Evolutionary conservation across 2,888 invertebrate species (phyloP), one percentile per base, ranked within the genome.

Genomic region (Sturmia bella): DNA sequence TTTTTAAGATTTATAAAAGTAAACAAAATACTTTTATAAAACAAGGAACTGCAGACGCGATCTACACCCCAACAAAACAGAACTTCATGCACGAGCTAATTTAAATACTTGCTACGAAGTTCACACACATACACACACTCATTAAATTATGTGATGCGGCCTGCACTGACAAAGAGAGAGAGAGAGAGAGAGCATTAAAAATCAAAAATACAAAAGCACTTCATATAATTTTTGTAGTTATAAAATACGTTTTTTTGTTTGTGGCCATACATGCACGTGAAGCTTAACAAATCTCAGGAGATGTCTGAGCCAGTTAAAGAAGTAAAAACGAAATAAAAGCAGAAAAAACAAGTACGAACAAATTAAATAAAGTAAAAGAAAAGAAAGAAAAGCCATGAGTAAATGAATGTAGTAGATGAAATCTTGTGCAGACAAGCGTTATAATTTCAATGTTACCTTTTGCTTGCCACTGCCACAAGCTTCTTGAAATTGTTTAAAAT

Each of bases 201-300:
- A 77, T 81, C 80, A 69, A 41, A 68, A 73, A 77, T 41, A 59
- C 37, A 50, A 41, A 64, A 13, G 45, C 61, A 61, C 56, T 72
- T 66, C 48, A 37, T 68, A 43, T 61, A 52, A 75, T 59, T 75
- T 75, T n/a, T 43, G 50, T 52, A 37, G 56, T 39, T 61, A 32
- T 21, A 11, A 13, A 37, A 9, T 56, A 43, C 15, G 15, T 32
- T 32, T 37, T 56, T 13, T 19, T 39, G 6, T 17, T 27, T 27
- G 27, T n/a, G 50, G 1, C 15, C 45, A 12, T 4, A 13, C 37
- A 61, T 70, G 45, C 52, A 81, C 73, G 69, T 63, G 76, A 68
- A 77, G 69, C 63, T 69, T 64, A 64, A 74, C 57, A 70, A 82
- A 82, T 82, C 81, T 78, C 81, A 74, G 78, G 81, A 82, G 81